Evolutionary conservation across 2,797 vertebrate genomes (phyloP), one percentile per base, ranked within the genome.

Genomic region (Uromys caudimaculatus): DNA sequence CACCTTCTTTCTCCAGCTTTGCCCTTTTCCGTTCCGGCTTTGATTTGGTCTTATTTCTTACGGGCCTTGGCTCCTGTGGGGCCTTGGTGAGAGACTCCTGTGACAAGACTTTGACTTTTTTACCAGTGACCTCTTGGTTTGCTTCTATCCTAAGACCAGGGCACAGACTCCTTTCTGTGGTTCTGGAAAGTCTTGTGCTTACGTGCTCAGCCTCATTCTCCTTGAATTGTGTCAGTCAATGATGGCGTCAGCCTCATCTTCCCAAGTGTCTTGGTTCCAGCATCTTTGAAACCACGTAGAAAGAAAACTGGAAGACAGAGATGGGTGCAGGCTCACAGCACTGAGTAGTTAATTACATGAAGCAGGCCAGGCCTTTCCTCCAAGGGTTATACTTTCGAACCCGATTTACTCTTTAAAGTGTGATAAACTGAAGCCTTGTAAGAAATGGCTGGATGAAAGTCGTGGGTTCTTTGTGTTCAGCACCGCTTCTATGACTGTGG

Each of bases 321-420:
- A 85, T 91, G 58, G 85, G 71, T 92, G 79, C 38, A 41, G 23
- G 23, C 16, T 21, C 67, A 77, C 11, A 91, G 16, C 21, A 8
- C 4, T 19, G 41, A 0, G 32, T 85, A 86, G 86, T 52, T 91
- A 67, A 41, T 88, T 93, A 60, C 47, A 82, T 4, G 13, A 23
- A 92, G 16, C 77, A 0, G 23, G 75, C 7, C 10, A 24, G 16
- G 12, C 32, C 81, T 81, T 91, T 78, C 5, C 41, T 54, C 76
- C 7, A 81, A 38, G 10, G 60, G 27, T 64, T 93, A 56, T 75
- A 50, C 83, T 83, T 92, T 16, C 76, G 91, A 96, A 56, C n/a
- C 16, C 21, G 62, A 52, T 84, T 96, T 95, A 69, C 69, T 73
- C 88, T 76, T 14, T 16, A 62, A 88, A 85, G 60, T 9, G 6